A percentile compares a stretch with the other conserved stretches of the same genome.
phyloP scores from a whole-genome alignment of 2,113 vertebrate genomes.

The Cygnus atratus region DNA sequence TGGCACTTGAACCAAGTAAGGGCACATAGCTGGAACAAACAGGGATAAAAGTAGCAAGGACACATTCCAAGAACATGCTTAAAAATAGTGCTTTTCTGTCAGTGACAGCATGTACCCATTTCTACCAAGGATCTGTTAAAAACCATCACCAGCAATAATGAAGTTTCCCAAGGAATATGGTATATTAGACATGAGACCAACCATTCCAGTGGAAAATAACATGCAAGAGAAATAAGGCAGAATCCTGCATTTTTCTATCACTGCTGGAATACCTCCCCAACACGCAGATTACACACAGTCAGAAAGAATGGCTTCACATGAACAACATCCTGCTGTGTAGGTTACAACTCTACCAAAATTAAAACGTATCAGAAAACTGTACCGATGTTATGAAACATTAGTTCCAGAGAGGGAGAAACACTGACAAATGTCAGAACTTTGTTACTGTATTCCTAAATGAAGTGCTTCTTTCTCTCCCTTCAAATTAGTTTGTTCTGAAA shows the following conservation, averaged over 20 bases:
- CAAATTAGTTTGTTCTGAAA: slow-evolving; percentile 12
- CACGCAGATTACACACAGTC: not conserved
- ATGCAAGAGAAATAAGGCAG: not conserved
- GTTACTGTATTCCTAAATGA: not conserved
- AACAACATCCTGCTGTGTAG: not conserved
- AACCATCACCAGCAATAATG: not conserved
- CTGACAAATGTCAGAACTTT: slow-evolving; percentile 38
- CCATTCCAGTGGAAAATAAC: not conserved
- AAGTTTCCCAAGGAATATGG: not conserved
- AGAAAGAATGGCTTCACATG: not conserved
- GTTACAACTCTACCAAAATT: not conserved
- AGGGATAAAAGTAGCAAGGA: not conserved
- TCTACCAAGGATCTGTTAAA: not conserved
- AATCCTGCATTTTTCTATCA: not conserved
- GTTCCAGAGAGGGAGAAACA: not conserved
- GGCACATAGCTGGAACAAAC: not conserved
- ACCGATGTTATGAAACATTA: not conserved
- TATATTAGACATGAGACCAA: not conserved
- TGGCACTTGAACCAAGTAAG: not conserved
- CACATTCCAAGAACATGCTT: not conserved
- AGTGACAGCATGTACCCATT: not conserved
- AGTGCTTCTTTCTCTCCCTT: not conserved
- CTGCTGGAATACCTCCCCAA: not conserved
- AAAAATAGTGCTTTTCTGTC: slow-evolving; percentile 24
- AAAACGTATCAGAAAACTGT: not conserved